phyloP scores from a whole-genome alignment of 1,140 invertebrate species.

The Eulimnadia texana region DNA sequence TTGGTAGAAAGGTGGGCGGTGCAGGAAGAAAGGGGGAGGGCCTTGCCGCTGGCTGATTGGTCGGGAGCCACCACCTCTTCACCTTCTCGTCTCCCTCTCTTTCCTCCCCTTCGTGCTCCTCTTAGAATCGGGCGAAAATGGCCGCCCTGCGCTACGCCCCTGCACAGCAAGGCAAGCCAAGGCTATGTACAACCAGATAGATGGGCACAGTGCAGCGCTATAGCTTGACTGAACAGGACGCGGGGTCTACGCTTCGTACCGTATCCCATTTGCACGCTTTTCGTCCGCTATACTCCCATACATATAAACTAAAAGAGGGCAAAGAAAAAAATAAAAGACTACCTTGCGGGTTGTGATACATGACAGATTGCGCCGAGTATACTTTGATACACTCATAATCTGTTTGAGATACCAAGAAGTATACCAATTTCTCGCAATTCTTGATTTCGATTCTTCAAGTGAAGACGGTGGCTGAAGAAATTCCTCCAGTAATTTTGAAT shows the following conservation, averaged over 20 bases:
- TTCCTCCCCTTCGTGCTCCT: conserved; percentile 14
- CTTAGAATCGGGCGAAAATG: conserved; percentile 1
- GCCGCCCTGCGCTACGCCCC: too few relatives aligned
- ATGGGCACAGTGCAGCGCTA: conserved; percentile 3
- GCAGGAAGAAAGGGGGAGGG: too few relatives aligned
- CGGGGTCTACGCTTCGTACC: not conserved
- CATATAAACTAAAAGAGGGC: conserved; percentile 13
- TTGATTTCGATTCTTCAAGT: not conserved
- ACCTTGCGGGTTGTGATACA: not conserved
- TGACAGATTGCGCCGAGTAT: not conserved
- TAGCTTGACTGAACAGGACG: not conserved
- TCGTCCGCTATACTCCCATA: conserved; percentile 7
- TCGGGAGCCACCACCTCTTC: too few relatives aligned
- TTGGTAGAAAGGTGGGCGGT: too few relatives aligned
- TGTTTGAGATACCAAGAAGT: not conserved
- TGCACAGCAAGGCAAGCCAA: not conserved
- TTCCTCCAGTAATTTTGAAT: not conserved
- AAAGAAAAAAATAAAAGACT: not conserved
- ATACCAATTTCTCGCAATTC: not conserved
- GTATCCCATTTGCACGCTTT: not conserved
- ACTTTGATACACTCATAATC: not conserved
- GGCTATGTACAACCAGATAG: not conserved
- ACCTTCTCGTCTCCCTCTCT: conserved; percentile 6
- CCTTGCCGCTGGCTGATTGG: too few relatives aligned
- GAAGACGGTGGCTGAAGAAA: not conserved